These are phyloP conservation scores for Urocynchramus pylzowi DNA, from an alignment of 2,113 vertebrate genomes.

Conservation along the genomic window DNA sequence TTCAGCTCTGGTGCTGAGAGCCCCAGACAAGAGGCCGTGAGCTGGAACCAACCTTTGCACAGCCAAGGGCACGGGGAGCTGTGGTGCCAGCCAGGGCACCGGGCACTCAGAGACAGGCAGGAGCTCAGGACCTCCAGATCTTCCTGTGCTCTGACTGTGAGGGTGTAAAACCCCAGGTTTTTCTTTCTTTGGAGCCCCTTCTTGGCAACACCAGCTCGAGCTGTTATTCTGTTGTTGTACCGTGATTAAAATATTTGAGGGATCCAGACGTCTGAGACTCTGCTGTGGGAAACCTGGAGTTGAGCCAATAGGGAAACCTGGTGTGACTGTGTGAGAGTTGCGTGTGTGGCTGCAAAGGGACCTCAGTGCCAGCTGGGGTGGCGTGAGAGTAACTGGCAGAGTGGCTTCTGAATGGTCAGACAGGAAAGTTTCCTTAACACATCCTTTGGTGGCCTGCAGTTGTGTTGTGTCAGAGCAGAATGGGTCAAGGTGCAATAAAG, in stretches of 20 bases:
- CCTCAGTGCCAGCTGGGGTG: not conserved
- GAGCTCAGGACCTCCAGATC: not conserved
- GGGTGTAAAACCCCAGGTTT: not conserved
- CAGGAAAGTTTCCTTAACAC: not conserved
- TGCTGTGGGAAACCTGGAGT: not conserved
- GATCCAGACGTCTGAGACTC: not conserved
- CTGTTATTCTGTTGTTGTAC: not conserved
- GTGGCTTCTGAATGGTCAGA: not conserved
- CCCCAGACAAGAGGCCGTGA: fast-evolving
- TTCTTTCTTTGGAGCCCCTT: not conserved
- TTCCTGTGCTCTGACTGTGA: not conserved
- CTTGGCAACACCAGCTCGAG: fast-evolving
- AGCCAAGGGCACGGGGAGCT: fast-evolving
- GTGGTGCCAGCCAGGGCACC: not conserved
- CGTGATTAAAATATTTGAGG: not conserved
- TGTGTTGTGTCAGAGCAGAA: not conserved
- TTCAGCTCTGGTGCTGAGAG: not conserved
- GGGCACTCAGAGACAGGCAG: not conserved
- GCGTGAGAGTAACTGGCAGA: fast-evolving
- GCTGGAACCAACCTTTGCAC: not conserved
- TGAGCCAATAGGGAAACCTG: not conserved
- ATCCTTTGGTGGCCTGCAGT: not conserved
- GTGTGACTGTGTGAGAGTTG: not conserved
- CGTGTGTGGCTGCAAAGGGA: not conserved
- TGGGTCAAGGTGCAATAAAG: no score